phyloP scores from a whole-genome alignment of 2,888 invertebrate genomes.

The Galeruca laticollis region DNA sequence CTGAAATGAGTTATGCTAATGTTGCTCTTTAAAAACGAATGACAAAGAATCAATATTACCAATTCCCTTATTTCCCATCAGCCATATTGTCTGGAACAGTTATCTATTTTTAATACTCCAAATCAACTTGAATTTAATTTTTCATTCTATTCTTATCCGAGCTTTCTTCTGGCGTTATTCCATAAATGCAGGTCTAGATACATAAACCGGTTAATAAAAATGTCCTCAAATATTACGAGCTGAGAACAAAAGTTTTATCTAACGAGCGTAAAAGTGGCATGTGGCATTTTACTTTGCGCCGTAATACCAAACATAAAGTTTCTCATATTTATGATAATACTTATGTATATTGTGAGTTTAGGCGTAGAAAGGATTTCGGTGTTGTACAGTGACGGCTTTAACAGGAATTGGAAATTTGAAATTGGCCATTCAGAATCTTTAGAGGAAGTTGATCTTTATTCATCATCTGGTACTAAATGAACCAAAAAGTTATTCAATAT shows the following conservation, averaged over 20 bases:
- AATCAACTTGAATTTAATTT: no score
- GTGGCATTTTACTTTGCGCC: conserved; percentile 51
- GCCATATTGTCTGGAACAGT: no score
- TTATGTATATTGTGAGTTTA: conserved; percentile 28
- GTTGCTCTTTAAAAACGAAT: no score
- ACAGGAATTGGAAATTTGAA: background rate
- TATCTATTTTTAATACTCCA: no score
- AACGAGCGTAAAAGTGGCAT: conserved; percentile 51
- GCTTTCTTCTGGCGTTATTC: no score
- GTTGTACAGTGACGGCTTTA: conserved; percentile 1
- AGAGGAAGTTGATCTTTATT: background rate
- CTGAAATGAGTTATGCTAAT: no score
- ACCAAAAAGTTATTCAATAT: no score
- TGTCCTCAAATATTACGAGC: conserved; percentile 26
- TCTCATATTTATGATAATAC: conserved; percentile 55
- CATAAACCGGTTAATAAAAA: conserved; percentile 18
- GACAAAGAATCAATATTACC: no score
- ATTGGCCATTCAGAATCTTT: background rate
- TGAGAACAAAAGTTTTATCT: conserved; percentile 36
- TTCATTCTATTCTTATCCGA: no score
- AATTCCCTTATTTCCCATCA: no score
- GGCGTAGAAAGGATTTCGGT: conserved; percentile 7
- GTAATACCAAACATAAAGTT: conserved; percentile 53
- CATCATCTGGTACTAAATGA: no score
- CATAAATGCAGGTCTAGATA: conserved; percentile 5